These are phyloP conservation scores for Zeugodacus cucurbitae DNA, from an alignment of 1,140 invertebrate species.

Conservation along the genomic window DNA sequence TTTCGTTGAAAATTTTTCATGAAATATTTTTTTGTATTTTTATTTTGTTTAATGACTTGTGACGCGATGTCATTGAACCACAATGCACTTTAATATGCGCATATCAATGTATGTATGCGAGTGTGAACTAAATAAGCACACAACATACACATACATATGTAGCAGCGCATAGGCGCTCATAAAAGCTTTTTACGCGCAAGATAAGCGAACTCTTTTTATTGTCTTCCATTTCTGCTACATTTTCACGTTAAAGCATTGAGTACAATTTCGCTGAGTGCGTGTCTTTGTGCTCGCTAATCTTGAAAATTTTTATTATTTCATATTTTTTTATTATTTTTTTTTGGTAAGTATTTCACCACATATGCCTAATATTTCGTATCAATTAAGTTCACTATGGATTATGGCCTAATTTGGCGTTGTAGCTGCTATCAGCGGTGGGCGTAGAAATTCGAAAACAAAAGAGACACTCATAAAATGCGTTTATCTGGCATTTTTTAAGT, in stretches of 20 bases:
- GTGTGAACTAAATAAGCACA: background rate
- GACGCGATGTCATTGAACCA: background rate
- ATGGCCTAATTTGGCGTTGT: conserved; percentile 4
- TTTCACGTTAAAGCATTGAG: background rate
- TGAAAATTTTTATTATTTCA: background rate
- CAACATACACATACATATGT: background rate
- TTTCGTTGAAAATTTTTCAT: background rate
- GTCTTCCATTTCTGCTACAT: background rate
- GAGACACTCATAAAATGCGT: background rate
- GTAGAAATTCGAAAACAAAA: background rate
- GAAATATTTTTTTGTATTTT: background rate
- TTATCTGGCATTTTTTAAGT: background rate
- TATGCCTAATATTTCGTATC: background rate
- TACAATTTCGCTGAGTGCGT: background rate
- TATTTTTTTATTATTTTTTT: background rate
- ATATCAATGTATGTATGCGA: background rate
- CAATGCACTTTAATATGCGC: conserved; percentile 18
- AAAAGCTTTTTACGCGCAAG: background rate
- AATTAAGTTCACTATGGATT: background rate
- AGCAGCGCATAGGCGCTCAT: background rate
- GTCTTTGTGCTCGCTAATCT: background rate
- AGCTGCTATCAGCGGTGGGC: background rate
- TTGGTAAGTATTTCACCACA: background rate
- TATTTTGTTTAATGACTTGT: background rate
- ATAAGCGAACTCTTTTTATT: background rate